Evolutionary conservation across 2,797 vertebrate species (phyloP), one percentile per base, ranked within the genome.

Genomic region (Syndactyla subalaris): DNA sequence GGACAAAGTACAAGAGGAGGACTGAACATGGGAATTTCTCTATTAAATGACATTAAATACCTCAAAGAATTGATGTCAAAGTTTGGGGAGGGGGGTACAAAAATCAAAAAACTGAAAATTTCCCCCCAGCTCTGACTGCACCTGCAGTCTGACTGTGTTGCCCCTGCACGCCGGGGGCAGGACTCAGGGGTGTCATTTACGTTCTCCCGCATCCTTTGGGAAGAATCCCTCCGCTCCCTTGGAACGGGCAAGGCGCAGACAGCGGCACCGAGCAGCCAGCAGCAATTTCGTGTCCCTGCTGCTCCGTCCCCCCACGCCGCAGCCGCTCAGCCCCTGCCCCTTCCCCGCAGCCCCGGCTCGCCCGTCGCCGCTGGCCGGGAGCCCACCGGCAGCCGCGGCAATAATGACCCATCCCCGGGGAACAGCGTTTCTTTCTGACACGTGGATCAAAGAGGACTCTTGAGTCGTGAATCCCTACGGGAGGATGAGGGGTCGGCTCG

Each of bases 401-500:
- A 61, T 38, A 10, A 65, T 32, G 65, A 61, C 14, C 80, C 55
- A 6, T 2, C 4, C 55, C 77, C 1, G 4, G 54, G 58, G 45
- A 65, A 12, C 0, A 1, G 52, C 4, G 0, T 12, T 30, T 29
- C 61, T 12, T 4, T 2, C 75, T 14, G 1, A 19, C 0, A 0
- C 3, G 23, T 1, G 73, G 65, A 88, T 77, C 86, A 93, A 86
- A 92, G 94, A 23, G 61, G 38, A 1, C 76, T 49, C 86, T 2
- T 1, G 70, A 86, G 73, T 49, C 11, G 1, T 0, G 32, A 93
- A 80, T 94, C 91, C 91, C 85, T 19, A 1, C 0, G 48, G 84
- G 94, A 78, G 61, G 73, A 51, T 1, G 58, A 84, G 89, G 39
- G 81, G 81, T 91, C 10, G 1, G 66, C 77, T 32, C 2, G 49